Percentiles rank a stretch among this genome's conserved stretches.
Evolutionary conservation across 2,888 invertebrate species (phyloP).

Genomic region (Tenthredo mesomela): DNA sequence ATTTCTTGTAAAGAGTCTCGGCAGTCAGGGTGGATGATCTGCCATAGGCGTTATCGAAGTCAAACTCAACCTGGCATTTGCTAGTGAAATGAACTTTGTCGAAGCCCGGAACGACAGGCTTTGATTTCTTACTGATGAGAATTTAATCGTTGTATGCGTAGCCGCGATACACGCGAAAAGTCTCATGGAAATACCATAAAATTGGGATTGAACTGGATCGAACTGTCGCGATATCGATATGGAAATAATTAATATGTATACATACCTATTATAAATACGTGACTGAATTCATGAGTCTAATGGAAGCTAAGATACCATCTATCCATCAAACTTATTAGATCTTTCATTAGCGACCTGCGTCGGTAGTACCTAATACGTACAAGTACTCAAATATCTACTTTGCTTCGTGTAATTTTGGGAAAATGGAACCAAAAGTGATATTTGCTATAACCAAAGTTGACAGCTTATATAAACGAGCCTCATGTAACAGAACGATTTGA

Average conservation of each 20-base stretch:
- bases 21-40: background rate
- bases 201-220: background rate
- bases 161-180: background rate
- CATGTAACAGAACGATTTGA: background rate
- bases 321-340: slow-evolving; percentile 27
- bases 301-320: background rate
- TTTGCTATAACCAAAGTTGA: background rate
- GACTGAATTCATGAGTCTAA: slow-evolving; percentile 8
- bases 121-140: background rate
- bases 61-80: background rate
- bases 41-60: too few species aligned
- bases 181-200: background rate
- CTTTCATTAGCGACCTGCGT: background rate
- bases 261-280: background rate
- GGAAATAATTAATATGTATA: background rate
- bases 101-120: background rate
- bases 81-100: slow-evolving; percentile 3
- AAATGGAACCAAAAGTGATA: slow-evolving; percentile 13
- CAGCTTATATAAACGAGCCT: slow-evolving; percentile 20
- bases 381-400: background rate
- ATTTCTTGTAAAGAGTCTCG: background rate
- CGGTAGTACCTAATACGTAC: background rate
- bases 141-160: slow-evolving; percentile 19
- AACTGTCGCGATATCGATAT: background rate
- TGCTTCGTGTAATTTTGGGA: background rate